These are phyloP conservation scores for Drosophila obscura DNA, from an alignment of 1,140 invertebrate genomes.

Conservation along the genomic window DNA sequence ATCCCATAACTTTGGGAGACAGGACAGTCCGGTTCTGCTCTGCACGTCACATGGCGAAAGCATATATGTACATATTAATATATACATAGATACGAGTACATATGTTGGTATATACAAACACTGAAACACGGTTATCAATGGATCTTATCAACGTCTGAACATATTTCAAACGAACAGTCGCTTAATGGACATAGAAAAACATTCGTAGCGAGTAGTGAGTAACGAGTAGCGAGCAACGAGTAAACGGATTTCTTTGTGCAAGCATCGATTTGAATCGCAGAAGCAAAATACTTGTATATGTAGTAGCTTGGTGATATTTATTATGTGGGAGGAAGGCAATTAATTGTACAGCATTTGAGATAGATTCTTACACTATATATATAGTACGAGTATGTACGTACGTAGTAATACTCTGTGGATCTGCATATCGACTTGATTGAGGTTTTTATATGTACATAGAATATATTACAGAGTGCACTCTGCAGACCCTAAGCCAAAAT, in stretches of 20 bases:
- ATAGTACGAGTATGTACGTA: too few species aligned
- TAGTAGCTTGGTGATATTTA: constrained; percentile 48
- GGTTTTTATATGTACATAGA: constrained; percentile 8
- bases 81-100: constrained; percentile 24
- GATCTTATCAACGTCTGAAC: constrained; percentile 3
- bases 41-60: constrained; percentile 28
- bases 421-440: constrained; percentile 43
- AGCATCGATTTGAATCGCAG: constrained; percentile 34
- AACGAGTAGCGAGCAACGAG: constrained; percentile 40
- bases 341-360: constrained; percentile 19
- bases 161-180: constrained; percentile 3
- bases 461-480: constrained; percentile 3
- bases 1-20: too few species aligned
- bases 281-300: constrained; percentile 18
- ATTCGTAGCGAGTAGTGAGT: constrained; percentile 39
- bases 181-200: constrained; percentile 31
- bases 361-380: neutral
- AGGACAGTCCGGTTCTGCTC: constrained; percentile 16
- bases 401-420: too few species aligned
- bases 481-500: neutral
- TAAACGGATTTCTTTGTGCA: constrained; percentile 30
- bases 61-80: constrained; percentile 21
- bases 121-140: constrained; percentile 1
- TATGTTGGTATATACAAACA: constrained; percentile 37
- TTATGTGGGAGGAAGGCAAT: constrained; percentile 37